phyloP scores from a whole-genome alignment of 2,888 invertebrate genomes.

The Priocnemis perturbator region DNA sequence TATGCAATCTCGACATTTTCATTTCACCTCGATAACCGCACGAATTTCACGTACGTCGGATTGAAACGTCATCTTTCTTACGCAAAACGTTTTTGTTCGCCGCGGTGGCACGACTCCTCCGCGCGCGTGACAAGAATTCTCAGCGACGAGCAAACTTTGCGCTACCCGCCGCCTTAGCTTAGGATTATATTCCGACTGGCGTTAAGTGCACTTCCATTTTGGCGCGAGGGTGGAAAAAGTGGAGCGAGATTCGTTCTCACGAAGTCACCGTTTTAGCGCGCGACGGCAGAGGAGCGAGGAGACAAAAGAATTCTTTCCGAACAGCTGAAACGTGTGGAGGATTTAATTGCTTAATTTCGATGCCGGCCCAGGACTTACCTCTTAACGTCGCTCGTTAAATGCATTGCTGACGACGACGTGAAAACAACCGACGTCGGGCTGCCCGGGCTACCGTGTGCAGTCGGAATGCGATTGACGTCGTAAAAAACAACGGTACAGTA shows the following conservation, averaged over 20 bases:
- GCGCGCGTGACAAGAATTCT: conserved; percentile 51
- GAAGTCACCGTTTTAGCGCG: conserved; percentile 4
- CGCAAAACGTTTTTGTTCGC: conserved; percentile 41
- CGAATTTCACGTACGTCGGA: conserved; percentile 11
- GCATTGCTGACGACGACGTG: conserved; percentile 31
- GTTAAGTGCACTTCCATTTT: conserved; percentile 43
- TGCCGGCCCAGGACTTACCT: conserved; percentile 31
- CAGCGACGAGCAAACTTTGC: conserved; percentile 18
- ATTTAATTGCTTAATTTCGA: conserved; percentile 39
- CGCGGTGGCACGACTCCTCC: conserved; percentile 39
- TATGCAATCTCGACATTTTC: too few species aligned
- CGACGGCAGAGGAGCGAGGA: not conserved
- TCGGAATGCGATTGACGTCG: conserved; percentile 7
- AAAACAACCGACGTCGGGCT: conserved; percentile 17
- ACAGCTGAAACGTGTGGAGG: conserved; percentile 26
- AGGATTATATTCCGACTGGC: conserved; percentile 39
- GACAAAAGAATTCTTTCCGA: too few species aligned
- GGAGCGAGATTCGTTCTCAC: conserved; percentile 30
- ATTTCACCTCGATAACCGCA: too few species aligned
- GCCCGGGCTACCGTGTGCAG: not conserved
- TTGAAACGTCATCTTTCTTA: conserved; percentile 52
- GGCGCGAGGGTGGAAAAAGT: conserved; percentile 20
- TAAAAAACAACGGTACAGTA: conserved; percentile 18
- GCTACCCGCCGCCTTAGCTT: conserved; percentile 31
- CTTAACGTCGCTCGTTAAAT: conserved; percentile 35